Evolutionary conservation across 2,113 vertebrate genomes (phyloP).

Genomic region (Oostethus manadensis): DNA sequence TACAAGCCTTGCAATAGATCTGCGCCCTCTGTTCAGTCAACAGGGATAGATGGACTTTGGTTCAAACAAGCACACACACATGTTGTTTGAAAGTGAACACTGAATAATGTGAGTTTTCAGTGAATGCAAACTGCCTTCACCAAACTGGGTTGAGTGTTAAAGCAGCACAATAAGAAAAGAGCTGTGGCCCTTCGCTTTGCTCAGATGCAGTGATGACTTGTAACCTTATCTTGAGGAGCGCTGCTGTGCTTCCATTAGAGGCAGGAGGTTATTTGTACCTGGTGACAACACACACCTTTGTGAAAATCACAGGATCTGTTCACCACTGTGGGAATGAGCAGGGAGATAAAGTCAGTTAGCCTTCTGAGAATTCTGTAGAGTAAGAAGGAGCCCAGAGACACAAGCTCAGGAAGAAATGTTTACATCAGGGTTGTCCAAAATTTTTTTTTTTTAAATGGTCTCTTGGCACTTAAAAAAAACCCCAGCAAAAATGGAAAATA

Average conservation of each 20-base stretch:
- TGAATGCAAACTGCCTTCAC: background rate
- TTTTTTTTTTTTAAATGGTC: no score
- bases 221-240: conserved; percentile 28
- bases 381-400: background rate
- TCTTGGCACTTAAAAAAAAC: no score
- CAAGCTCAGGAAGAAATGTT: no score
- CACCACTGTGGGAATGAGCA: conserved; percentile 27
- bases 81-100: no score
- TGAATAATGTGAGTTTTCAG: no score
- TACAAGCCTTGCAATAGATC: no score
- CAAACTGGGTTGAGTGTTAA: background rate
- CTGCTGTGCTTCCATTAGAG: conserved; percentile 32
- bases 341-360: background rate
- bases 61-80: no score
- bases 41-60: no score
- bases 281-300: conserved; percentile 35
- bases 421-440: no score
- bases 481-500: no score
- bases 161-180: background rate
- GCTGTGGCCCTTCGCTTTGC: conserved; percentile 25
- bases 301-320: conserved; percentile 35
- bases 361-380: background rate
- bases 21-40: no score
- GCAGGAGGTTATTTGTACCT: conserved; percentile 33
- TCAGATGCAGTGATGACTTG: conserved; percentile 19